Conservation (phyloP, 1,140 invertebrate species). For the Vanessa tameamea region DNA sequence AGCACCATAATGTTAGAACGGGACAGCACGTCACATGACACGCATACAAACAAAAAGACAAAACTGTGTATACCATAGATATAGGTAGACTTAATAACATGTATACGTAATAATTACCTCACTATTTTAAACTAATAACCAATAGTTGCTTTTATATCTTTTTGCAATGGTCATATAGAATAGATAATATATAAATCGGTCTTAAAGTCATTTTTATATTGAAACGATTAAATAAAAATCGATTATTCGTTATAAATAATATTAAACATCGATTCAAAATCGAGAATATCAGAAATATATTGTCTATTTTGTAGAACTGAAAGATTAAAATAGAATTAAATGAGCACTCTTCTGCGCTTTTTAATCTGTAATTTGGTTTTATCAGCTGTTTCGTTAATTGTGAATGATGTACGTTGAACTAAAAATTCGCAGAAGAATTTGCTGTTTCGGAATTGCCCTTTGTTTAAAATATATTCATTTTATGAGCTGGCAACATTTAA, state of each 20-base stretch:
- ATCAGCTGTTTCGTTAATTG: neutral
- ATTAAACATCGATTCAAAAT: neutral
- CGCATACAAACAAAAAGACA: conserved; percentile 51
- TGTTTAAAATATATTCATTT: neutral
- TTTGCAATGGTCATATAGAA: neutral
- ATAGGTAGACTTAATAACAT: conserved; percentile 60
- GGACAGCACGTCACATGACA: conserved; percentile 33
- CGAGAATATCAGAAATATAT: neutral
- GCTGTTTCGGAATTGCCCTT: conserved; percentile 12
- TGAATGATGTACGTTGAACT: neutral
- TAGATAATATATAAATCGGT: neutral
- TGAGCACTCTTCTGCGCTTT: conserved; percentile 12
- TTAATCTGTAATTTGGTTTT: neutral
- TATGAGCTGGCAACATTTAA: conserved; percentile 15
- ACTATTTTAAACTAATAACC: conserved; percentile 63
- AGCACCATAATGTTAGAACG: conserved; percentile 26
- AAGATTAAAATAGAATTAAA: conserved; percentile 2
- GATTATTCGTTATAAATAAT: neutral
- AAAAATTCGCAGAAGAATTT: conserved; percentile 10
- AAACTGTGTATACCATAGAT: conserved; percentile 70
- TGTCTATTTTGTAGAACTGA: conserved; percentile 5
- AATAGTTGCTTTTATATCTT: conserved; percentile 33
- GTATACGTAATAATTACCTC: conserved; percentile 80
- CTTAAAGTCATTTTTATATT: neutral
- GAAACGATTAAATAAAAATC: conserved; percentile 9